Base-by-base conservation (phyloP, 35 echinoderm and acorn worm species). In the Stichopus chloronotus region DNA sequence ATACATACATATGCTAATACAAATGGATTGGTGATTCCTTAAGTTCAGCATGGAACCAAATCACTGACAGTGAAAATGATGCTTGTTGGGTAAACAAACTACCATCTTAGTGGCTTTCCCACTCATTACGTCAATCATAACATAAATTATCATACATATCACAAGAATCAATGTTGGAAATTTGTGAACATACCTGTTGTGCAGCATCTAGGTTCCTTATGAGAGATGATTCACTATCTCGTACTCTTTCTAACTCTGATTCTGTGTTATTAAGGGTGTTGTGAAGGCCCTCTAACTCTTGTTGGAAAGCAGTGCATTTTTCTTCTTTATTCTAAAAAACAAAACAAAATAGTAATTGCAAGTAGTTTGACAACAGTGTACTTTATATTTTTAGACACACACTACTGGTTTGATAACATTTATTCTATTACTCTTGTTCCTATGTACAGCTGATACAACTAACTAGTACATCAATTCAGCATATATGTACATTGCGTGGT, bases 181-280 rank as follows among this genome's bases (percentile, higher is more conserved):
- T 65, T 14, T 65, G 5, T 65, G 19, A 65, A 16, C 30, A 65
- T 65, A 98, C 97, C 95, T 98, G 95, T 87, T 96, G 95, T 68
- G 96, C 56, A 52, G 91, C 93, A 81, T 96, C 93, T n/a, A 99
- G 82, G 63, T 93, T 96, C 71, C 93, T 92, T 78, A 93, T 92
- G 3, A 99, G 93, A 25, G 95, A 94, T 69, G 97, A 87, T 77
- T 99, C 97, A 92, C 95, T 99, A 30, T 93, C 95, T 58, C 52
- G 78, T 1, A 99, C 94, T 53, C 85, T 96, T 57, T 96, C 97
- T 60, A 99, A 69, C 8, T 94, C 92, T 53, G 92, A 81, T 25
- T 99, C 97, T 12, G 93, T 99, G 60, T 93, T 93, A 9, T 79
- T 93, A 52, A 96, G 72, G 8, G 92, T 95, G 10, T 88, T 58